A percentile compares a stretch with the other conserved stretches of the same genome.
phyloP scores from a whole-genome alignment of 2,797 vertebrate genomes.

The Tragelaphus oryx region DNA sequence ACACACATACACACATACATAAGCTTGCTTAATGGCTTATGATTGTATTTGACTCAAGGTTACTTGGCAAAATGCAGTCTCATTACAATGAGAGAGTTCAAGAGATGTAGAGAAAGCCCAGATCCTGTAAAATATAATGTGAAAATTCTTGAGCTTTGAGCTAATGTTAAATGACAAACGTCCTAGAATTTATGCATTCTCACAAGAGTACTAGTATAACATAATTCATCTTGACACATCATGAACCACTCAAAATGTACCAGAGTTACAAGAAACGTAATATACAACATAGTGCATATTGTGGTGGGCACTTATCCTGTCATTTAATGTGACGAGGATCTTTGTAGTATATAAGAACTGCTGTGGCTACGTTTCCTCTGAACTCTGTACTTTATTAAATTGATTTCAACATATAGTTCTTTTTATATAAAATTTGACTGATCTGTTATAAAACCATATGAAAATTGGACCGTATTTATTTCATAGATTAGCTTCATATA shows the following conservation, averaged over 20 bases:
- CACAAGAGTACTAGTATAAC: background rate
- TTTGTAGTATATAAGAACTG: background rate
- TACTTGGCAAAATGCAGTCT: constrained; percentile 36
- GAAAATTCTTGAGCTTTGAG: background rate
- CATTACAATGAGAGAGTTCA: background rate
- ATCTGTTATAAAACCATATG: background rate
- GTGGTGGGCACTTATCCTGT: background rate
- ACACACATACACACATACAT: no score
- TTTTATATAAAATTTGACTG: background rate
- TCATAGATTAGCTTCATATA: background rate
- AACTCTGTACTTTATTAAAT: background rate
- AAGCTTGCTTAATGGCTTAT: constrained; percentile 10
- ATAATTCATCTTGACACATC: constrained; percentile 10
- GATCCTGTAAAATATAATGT: background rate
- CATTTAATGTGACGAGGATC: background rate
- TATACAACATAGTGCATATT: background rate
- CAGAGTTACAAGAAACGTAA: background rate
- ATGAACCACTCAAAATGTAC: background rate
- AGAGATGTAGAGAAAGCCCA: background rate
- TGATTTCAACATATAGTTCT: background rate
- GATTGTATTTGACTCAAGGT: background rate
- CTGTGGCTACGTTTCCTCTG: background rate
- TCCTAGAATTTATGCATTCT: background rate
- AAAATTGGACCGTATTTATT: background rate
- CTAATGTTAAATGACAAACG: background rate